Conservation (phyloP, 2,797 vertebrate species). For the Danio kyathit region DNA sequence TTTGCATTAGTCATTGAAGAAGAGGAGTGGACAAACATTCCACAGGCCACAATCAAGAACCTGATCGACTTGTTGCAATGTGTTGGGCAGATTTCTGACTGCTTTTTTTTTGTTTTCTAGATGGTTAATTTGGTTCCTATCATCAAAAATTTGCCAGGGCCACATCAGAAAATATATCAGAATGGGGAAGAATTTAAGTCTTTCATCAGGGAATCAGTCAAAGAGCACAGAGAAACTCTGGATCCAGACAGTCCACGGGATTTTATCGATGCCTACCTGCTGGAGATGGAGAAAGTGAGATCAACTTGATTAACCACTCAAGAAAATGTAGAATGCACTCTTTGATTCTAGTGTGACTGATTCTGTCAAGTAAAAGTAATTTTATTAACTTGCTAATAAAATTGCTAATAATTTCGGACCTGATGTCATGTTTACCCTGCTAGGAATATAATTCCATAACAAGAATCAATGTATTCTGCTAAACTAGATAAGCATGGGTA, state of each 20-base stretch:
- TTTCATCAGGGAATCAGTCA: slow-evolving; percentile 46
- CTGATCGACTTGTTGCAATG: too few relatives aligned
- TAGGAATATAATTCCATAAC: not conserved
- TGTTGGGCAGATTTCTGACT: too few relatives aligned
- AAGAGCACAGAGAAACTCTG: slow-evolving; percentile 56
- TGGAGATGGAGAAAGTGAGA: slow-evolving; percentile 59
- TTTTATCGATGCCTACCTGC: slow-evolving; percentile 66
- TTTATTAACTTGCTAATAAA: too few relatives aligned
- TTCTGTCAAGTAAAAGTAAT: too few relatives aligned
- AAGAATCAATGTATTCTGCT: not conserved
- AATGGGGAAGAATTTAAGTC: slow-evolving; percentile 15
- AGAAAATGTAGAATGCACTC: not conserved
- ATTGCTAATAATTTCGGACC: too few relatives aligned
- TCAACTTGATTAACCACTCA: not conserved
- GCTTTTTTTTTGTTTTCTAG: slow-evolving; percentile 31
- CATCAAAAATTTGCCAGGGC: slow-evolving; percentile 63
- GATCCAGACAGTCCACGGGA: slow-evolving; percentile 61
- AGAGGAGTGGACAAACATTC: too few relatives aligned
- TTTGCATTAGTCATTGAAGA: too few relatives aligned
- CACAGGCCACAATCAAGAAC: too few relatives aligned
- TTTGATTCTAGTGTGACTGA: not conserved
- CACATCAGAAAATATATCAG: slow-evolving; percentile 57
- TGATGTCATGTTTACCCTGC: not conserved
- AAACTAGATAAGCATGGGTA: not conserved
- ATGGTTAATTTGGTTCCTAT: slow-evolving; percentile 59